Base-by-base conservation (phyloP, 2,113 vertebrate species). In the Cynopterus brachyotis region DNA sequence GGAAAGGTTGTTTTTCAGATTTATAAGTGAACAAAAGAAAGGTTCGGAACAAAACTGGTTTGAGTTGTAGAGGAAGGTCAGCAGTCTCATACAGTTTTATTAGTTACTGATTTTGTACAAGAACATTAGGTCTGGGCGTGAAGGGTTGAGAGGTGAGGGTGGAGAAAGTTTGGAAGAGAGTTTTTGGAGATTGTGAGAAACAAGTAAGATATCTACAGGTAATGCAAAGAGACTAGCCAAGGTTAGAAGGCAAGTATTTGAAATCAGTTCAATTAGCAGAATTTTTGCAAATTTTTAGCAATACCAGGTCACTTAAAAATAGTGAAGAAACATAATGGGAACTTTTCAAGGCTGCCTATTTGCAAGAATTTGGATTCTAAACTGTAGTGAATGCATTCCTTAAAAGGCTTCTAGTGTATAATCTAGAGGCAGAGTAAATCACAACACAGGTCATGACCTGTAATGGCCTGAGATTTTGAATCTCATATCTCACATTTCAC, bases 361-460 rank as follows among this genome's bases (percentile, higher is more conserved):
- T 79, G 22, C 30, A 82, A 26, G 8, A 70, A 76, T 13, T 42
- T 19, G 6, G 42, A 82, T 92, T 93, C n/a, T 86, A 30, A 91
- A 6, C 2, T 47, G 3, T 6, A 24, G 32, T 82, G 32, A 20
- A 70, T 40, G 11, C 6, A 37, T 62, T 88, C 69, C 93, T 76
- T 82, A 64, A 94, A 93, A 69, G 1, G 26, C 50, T 70, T 83
- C 11, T 60, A 28, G 40, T 89, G 30, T 94, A 57, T 53, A 90
- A 70, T 32, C 30, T 19, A 45, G 66, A 93, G 37, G 42, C 40
- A 83, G 28, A 91, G 30, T 12, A 70, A 72, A 59, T 35, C 30
- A 75, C 83, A 66, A 6, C 40, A 10, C 24, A 59, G 47, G 20
- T 79, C 26, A 37, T 59, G 32, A 20, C 13, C 26, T 35, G 32